These are phyloP conservation scores for Thripadectes ignobilis DNA, from an alignment of 2,797 vertebrate genomes.

Conservation along the genomic window DNA sequence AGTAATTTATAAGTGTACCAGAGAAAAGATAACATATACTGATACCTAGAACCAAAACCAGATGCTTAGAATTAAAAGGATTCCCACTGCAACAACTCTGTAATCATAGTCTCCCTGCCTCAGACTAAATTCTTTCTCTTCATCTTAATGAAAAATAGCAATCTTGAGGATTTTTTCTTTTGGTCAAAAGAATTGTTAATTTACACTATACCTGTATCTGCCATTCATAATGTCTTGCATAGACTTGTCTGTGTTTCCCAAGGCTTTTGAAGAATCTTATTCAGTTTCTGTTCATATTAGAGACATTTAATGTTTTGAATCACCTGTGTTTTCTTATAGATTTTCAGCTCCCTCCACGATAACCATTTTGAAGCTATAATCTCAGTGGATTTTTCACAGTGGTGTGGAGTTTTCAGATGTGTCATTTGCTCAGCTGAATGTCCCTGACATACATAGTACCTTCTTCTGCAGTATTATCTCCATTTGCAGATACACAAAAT, in stretches of 20 bases:
- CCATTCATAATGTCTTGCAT: not conserved
- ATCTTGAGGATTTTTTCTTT: not conserved
- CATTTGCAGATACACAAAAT: not conserved
- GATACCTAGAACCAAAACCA: not conserved
- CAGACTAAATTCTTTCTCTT: not conserved
- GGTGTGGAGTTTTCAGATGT: not conserved
- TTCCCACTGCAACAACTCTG: not conserved
- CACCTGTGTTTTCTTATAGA: not conserved
- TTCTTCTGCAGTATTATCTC: not conserved
- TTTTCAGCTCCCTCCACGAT: not conserved
- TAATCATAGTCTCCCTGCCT: not conserved
- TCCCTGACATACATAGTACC: not conserved
- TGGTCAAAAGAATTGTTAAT: not conserved
- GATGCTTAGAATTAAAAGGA: not conserved
- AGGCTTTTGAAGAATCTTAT: not conserved
- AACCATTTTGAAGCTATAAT: not conserved
- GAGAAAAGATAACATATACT: not conserved
- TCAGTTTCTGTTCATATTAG: not conserved
- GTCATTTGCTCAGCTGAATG: not conserved
- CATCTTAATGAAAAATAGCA: not conserved
- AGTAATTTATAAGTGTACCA: not conserved
- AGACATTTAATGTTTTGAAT: not conserved
- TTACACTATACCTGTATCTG: accelerated
- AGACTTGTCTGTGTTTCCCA: not conserved
- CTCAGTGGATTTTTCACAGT: not conserved